A percentile compares a stretch with the other conserved stretches of the same genome.
These are phyloP conservation scores for Abrostola tripartita DNA, from an alignment of 2,888 invertebrate genomes.

Conservation along the genomic window DNA sequence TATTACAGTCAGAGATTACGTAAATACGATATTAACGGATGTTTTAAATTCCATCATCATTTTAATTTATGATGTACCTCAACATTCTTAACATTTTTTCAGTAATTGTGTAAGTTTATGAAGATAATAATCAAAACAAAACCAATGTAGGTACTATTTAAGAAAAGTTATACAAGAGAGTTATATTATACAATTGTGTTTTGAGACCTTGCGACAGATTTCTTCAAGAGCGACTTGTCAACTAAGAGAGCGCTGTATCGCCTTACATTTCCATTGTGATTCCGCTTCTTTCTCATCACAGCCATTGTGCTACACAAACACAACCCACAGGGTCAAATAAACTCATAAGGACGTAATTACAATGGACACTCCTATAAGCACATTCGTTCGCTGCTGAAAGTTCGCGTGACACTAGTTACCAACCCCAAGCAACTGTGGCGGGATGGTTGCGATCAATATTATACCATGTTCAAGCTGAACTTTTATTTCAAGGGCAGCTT, in stretches of 20 bases:
- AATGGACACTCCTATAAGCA: slow-evolving; percentile 69
- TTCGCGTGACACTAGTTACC: slow-evolving; percentile 77
- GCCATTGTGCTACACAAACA: slow-evolving; percentile 55
- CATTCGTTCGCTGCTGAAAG: slow-evolving; percentile 66
- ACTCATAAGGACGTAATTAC: slow-evolving; percentile 46
- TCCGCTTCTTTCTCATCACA: slow-evolving; percentile 57
- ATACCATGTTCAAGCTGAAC: slow-evolving; percentile 61
- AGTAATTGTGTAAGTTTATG: too few relatives aligned
- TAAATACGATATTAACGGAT: slow-evolving; percentile 14
- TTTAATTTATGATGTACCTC: slow-evolving; percentile 19
- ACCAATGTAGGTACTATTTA: not conserved
- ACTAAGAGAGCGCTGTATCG: slow-evolving; percentile 12
- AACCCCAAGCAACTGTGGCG: slow-evolving; percentile 47
- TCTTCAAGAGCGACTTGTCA: slow-evolving; percentile 5
- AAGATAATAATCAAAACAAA: too few relatives aligned
- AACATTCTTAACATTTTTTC: too few relatives aligned
- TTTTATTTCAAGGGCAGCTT: slow-evolving; percentile 69
- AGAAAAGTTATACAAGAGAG: slow-evolving; percentile 4
- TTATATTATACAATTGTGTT: slow-evolving; percentile 8
- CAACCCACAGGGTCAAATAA: slow-evolving; percentile 35
- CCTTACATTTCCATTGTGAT: slow-evolving; percentile 60
- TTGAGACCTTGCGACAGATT: slow-evolving; percentile 14
- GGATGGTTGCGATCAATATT: slow-evolving; percentile 74
- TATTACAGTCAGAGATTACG: slow-evolving; percentile 18
- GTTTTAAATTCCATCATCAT: slow-evolving; percentile 19